phyloP scores from a whole-genome alignment of 2,113 vertebrate species.

The Balaenoptera acutorostrata region DNA sequence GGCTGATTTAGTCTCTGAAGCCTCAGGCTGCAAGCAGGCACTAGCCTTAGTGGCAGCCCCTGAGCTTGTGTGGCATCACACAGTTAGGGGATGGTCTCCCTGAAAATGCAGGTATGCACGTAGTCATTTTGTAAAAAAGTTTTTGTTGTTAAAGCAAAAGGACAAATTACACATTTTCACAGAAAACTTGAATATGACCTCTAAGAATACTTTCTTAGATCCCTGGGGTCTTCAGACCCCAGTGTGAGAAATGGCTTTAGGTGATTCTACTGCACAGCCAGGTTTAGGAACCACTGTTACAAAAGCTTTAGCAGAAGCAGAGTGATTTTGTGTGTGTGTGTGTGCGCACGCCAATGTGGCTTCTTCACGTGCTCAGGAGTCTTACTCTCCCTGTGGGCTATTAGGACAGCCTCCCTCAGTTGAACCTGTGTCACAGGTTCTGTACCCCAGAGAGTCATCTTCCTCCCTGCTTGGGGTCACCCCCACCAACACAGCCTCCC shows the following conservation, averaged over 20 bases:
- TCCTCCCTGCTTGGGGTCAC: neutral
- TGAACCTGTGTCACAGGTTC: neutral
- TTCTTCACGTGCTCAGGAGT: neutral
- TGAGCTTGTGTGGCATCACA: neutral
- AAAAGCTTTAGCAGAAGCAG: neutral
- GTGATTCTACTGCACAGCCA: neutral
- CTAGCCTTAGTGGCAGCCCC: neutral
- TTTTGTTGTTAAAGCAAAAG: neutral
- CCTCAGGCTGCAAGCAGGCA: neutral
- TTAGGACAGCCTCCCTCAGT: neutral
- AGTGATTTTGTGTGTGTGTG: too few species aligned
- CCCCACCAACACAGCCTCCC: neutral
- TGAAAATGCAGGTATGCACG: neutral
- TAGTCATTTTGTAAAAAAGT: neutral
- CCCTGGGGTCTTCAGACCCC: neutral
- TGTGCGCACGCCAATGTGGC: rapidly evolving
- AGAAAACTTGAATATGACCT: neutral
- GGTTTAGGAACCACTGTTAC: neutral
- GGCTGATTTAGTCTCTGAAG: neutral
- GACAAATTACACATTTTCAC: neutral
- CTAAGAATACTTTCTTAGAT: neutral
- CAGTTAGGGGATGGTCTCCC: neutral
- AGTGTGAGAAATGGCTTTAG: neutral
- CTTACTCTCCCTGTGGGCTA: neutral
- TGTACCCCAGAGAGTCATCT: neutral